Evolutionary conservation across 2,888 invertebrate genomes (phyloP), one percentile per base, ranked within the genome.

Genomic region (Lottia scabra): DNA sequence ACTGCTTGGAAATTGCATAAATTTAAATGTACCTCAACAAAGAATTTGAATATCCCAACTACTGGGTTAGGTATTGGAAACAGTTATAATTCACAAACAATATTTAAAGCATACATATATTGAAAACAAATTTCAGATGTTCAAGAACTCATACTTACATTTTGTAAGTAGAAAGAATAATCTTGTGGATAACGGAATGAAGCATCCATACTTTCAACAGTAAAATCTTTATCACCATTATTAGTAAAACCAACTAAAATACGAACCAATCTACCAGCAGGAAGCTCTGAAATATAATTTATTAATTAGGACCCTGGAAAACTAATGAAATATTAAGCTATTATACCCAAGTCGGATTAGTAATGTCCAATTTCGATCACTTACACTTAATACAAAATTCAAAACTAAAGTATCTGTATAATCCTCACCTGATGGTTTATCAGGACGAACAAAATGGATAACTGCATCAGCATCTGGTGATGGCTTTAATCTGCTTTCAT

Each of bases 111-210:
- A n/a, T n/a, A n/a, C n/a, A n/a, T n/a, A n/a, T n/a, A n/a, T n/a
- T 38, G 38, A 38, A 38, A 38, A 1, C 5, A 30, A 30, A 4
- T 30, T 30, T 30, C 30, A 30, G 30, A 30, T 30, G 30, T 30
- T 5, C 30, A 30, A 38, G 38, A 6, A 38, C 3, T 8, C 1
- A 10, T 12, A 83, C 89, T 83, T 82, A 91, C 91, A 91, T 99
- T 99, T 91, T 99, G 98, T 81, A 99, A 97, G 91, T 95, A 96
- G 91, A 96, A 99, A 81, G 94, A 96, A 91, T 96, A 99, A 91
- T 99, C 99, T 95, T 98, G 96, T 12, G 99, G 98, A 89, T 99
- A 99, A 83, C 98, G 94, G 93, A 99, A 98, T 0, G 99, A 98
- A 0, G 98, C 98, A 86, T 99, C 99, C 87, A 99, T 92, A 8